Evolutionary conservation across 2,888 invertebrate genomes (phyloP).

Genomic region (Anthophora plumipes): DNA sequence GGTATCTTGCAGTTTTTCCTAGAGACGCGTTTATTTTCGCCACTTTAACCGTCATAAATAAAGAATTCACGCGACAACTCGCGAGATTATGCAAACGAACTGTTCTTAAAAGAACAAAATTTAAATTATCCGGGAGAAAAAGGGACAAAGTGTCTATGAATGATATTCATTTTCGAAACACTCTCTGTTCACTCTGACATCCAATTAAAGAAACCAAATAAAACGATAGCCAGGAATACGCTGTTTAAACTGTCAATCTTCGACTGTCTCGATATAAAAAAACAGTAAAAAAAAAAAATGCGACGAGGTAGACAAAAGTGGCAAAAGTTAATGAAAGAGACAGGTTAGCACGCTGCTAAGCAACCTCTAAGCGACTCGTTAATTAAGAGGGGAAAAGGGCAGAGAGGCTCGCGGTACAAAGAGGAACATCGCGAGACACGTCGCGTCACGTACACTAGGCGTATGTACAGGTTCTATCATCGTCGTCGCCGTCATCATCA

Average conservation of each 20-base stretch:
- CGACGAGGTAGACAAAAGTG: neutral
- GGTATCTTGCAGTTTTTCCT: too few relatives aligned
- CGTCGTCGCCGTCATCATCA: constrained; percentile 6
- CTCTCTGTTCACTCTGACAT: too few relatives aligned
- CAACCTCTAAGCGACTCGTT: constrained; percentile 19
- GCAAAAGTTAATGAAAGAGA: constrained; percentile 14
- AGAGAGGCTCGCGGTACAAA: neutral
- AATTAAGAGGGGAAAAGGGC: constrained; percentile 10
- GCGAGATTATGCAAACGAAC: too few relatives aligned
- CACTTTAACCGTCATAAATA: too few relatives aligned
- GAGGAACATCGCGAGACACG: neutral
- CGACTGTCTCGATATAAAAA: neutral
- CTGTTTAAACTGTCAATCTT: neutral
- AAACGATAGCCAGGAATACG: too few relatives aligned
- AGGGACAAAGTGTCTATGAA: too few relatives aligned
- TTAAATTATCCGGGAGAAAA: too few relatives aligned
- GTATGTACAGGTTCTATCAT: neutral
- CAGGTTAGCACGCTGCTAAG: neutral
- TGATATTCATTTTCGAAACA: too few relatives aligned
- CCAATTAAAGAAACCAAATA: too few relatives aligned
- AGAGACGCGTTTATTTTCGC: too few relatives aligned
- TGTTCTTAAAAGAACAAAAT: too few relatives aligned
- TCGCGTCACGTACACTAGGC: neutral
- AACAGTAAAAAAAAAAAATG: neutral
- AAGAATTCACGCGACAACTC: too few relatives aligned